Conservation (phyloP, 2,113 vertebrate genomes). For the Lasiurus borealis region DNA sequence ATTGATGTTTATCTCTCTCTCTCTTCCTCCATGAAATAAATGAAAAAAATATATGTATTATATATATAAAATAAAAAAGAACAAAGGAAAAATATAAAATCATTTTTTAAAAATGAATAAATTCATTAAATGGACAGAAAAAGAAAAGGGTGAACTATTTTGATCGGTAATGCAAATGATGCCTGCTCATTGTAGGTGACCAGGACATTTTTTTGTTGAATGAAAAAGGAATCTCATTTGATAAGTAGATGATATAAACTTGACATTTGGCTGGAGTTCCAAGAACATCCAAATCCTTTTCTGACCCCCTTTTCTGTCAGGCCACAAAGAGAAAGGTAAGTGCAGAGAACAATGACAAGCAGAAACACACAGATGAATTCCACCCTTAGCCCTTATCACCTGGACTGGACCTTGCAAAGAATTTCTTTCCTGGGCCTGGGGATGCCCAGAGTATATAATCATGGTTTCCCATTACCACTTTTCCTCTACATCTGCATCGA, state of each 20-base stretch:
- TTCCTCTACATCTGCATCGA: neutral
- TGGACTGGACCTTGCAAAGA: neutral
- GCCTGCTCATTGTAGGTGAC: neutral
- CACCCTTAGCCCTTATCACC: neutral
- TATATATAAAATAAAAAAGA: no score
- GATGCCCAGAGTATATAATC: neutral
- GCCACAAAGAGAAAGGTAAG: neutral
- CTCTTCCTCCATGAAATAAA: no score
- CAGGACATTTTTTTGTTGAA: conserved; percentile 41
- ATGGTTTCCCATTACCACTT: neutral
- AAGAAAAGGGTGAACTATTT: conserved; percentile 39
- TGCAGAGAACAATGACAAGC: neutral
- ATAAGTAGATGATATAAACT: conserved; percentile 18
- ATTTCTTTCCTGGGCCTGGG: neutral
- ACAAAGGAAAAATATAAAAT: no score
- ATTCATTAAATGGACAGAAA: neutral
- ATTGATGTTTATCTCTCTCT: no score
- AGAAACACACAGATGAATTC: neutral
- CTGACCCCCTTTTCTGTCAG: neutral
- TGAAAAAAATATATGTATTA: no score
- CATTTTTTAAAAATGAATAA: no score
- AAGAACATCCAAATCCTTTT: conserved; percentile 18
- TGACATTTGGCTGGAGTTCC: conserved; percentile 37
- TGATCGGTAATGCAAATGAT: conserved; percentile 22
- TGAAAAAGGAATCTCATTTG: conserved; percentile 24